A percentile compares a stretch with the other conserved stretches of the same genome.
Evolutionary conservation across 2,113 vertebrate genomes (phyloP).

Genomic region (Lophochroa leadbeateri): DNA sequence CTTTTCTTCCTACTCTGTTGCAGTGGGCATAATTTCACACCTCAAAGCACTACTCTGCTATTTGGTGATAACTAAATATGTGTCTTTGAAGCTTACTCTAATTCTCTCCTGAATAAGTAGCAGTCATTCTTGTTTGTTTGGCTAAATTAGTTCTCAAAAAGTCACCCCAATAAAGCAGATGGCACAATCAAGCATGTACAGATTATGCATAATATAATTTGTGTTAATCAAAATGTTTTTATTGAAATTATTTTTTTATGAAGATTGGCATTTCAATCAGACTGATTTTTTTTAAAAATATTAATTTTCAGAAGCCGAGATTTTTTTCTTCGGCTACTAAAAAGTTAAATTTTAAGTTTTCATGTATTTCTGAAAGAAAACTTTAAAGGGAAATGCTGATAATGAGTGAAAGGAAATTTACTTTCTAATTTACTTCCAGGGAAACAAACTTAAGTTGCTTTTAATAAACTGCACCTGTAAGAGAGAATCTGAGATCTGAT

Average conservation of each 20-base stretch:
- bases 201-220: not conserved
- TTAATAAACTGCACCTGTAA: not conserved
- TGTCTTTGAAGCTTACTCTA: not conserved
- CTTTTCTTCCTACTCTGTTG: not conserved
- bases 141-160: not conserved
- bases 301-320: not conserved
- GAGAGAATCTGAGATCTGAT: not conserved
- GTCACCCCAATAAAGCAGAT: slow-evolving; percentile 18
- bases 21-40: not conserved
- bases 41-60: not conserved
- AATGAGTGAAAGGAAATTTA: not conserved
- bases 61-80: not conserved
- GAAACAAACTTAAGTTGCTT: not conserved
- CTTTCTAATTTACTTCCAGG: not conserved
- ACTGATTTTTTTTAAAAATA: not conserved
- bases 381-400: not conserved
- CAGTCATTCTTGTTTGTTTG: not conserved
- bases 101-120: not conserved
- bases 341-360: not conserved
- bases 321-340: not conserved
- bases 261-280: not conserved
- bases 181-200: not conserved
- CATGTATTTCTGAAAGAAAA: not conserved
- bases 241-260: not conserved
- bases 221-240: not conserved